These are phyloP conservation scores for Drosophila sproati DNA, from an alignment of 1,140 invertebrate genomes.

Conservation along the genomic window DNA sequence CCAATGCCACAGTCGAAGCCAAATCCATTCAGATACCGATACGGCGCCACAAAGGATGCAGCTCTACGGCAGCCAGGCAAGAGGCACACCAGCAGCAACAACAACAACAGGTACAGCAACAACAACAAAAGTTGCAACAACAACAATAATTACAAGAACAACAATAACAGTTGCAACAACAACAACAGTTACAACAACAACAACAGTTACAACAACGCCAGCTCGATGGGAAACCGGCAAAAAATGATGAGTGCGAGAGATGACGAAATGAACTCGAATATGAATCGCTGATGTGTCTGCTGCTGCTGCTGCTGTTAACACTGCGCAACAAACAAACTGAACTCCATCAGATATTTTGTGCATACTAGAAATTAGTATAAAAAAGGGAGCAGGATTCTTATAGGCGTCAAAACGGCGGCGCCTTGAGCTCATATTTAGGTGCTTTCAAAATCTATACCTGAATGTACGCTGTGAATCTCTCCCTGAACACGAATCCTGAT, in stretches of 20 bases:
- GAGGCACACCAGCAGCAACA: not conserved
- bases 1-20: constrained; percentile 47
- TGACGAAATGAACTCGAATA: constrained; percentile 69
- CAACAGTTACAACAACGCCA: not conserved
- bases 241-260: constrained; percentile 53
- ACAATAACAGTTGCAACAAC: too few species aligned
- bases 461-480: too few species aligned
- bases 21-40: constrained; percentile 52
- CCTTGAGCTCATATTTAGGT: too few species aligned
- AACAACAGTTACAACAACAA: constrained; percentile 12
- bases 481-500: too few species aligned
- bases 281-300: constrained; percentile 51
- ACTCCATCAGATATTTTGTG: too few species aligned
- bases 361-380: too few species aligned
- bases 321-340: constrained; percentile 25
- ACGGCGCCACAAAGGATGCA: constrained; percentile 67
- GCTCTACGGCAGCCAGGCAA: constrained; percentile 45
- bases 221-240: constrained; percentile 7
- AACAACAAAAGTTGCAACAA: too few species aligned
- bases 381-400: too few species aligned
- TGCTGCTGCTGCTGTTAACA: constrained; percentile 31
- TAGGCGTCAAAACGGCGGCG: too few species aligned
- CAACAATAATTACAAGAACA: too few species aligned
- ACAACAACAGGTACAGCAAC: too few species aligned
- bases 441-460: too few species aligned